Evolutionary conservation across 2,888 invertebrate species (phyloP).

Genomic region (Campoplex nolae): DNA sequence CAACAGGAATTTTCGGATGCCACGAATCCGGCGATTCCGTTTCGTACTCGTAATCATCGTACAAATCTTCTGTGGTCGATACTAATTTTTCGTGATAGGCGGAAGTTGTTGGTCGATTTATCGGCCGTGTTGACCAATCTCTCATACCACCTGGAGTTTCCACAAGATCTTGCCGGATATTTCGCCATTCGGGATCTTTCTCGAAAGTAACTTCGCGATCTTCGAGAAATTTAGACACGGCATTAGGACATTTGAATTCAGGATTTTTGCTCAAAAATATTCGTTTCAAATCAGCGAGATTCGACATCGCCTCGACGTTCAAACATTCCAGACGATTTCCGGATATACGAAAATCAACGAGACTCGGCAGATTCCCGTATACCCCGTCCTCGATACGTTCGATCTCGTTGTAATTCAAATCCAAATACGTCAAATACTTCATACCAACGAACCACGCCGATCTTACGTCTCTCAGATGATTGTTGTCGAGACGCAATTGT

Average conservation of each 20-base stretch:
- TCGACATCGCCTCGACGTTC: conserved; percentile 75
- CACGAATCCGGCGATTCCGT: conserved; percentile 36
- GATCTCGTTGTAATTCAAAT: conserved; percentile 80
- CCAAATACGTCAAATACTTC: conserved; percentile 77
- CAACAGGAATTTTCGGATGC: conserved; percentile 23
- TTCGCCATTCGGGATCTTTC: conserved; percentile 77
- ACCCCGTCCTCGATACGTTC: conserved; percentile 78
- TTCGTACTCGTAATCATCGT: conserved; percentile 51
- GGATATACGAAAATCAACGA: conserved; percentile 80
- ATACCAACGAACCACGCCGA: conserved; percentile 79
- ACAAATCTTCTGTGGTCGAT: conserved; percentile 61
- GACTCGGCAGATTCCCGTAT: conserved; percentile 75
- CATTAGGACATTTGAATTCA: conserved; percentile 79
- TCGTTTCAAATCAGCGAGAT: conserved; percentile 73
- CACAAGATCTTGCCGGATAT: conserved; percentile 71
- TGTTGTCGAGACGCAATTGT: conserved; percentile 79
- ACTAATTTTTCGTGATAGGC: conserved; percentile 62
- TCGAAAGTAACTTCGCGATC: conserved; percentile 74
- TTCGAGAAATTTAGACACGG: conserved; percentile 74
- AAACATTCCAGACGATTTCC: conserved; percentile 81
- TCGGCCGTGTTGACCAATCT: conserved; percentile 46
- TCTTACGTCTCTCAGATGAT: conserved; percentile 74
- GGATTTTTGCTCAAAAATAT: conserved; percentile 79
- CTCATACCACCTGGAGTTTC: conserved; percentile 15
- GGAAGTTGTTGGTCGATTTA: conserved; percentile 24